Evolutionary conservation across 1,140 invertebrate genomes (phyloP), one percentile per base, ranked within the genome.

Genomic region (Asobara japonica): DNA sequence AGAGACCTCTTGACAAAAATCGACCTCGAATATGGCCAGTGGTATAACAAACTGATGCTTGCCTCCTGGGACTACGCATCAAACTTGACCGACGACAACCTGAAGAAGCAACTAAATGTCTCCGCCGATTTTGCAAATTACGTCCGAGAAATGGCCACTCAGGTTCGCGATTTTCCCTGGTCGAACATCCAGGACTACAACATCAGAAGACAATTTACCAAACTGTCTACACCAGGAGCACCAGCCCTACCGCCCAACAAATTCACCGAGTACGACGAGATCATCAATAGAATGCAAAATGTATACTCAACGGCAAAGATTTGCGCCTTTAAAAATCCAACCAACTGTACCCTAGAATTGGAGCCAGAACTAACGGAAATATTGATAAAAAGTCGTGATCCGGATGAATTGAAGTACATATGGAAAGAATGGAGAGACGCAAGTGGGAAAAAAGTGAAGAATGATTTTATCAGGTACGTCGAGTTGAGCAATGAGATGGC

Each of bases 221-320:
- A 90, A 67, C 86, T 91, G 48, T 90, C 90, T 8, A 88, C 92
- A 65, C 84, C 95, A 0, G 94, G 94, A 0, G 88, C 89, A 0
- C 86, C 93, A 0, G 93, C 93, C 0, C 85, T 97, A 45, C 88
- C 92, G 0, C 91, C 93, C 78, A 38, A 90, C 90, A 70, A 91
- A 89, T 72, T 89, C 88, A 67, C 82, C 92, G 60, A 62, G 78
- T 89, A 92, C 31, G 89, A 92, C 78, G 88, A 90, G 69, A 88
- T 91, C 0, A 86, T 92, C 13, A 91, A 90, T 6, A 89, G 91
- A 18, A 96, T 96, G 94, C 89, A 94, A 79, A 90, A 89, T 0
- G 93, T 93, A 69, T 96, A 94, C 77, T 92, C 93, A 3, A 95
- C 91, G 13, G 91, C 94, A 0, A 95, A 94, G 85, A 91, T 96